Evolutionary conservation across 1,140 invertebrate species (phyloP).

Genomic region (Procambarus virginalis): DNA sequence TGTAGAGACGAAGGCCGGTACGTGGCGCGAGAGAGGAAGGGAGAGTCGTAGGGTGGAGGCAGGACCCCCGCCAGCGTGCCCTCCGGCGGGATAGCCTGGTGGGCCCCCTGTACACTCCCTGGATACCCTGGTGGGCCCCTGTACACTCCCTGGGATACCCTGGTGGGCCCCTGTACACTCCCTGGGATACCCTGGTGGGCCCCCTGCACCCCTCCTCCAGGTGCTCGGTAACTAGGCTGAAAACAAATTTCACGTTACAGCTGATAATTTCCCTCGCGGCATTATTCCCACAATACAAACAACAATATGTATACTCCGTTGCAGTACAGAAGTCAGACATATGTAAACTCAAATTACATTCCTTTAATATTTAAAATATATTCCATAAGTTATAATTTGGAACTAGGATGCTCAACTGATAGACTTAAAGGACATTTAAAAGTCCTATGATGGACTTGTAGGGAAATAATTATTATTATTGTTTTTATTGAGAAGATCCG

Average conservation of each 20-base stretch:
- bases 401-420: no score
- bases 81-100: constrained; percentile 59
- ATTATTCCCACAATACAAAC: no score
- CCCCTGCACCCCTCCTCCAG: constrained; percentile 5
- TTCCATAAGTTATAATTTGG: no score
- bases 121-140: constrained; percentile 30
- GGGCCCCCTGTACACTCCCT: background rate
- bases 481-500: no score
- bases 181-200: background rate
- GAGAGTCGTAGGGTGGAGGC: constrained; percentile 56
- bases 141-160: background rate
- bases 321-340: no score
- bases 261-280: no score
- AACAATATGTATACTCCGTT: no score
- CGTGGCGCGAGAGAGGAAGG: constrained; percentile 27
- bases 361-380: no score
- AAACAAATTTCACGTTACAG: background rate
- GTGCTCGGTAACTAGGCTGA: constrained; percentile 49
- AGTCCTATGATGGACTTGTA: no score
- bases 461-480: no score
- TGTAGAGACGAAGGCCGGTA: constrained; percentile 1
- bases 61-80: constrained; percentile 66
- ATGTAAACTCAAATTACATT: no score
- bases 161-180: background rate
- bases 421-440: no score